Conservation (phyloP, 2,797 vertebrate species). For the Sarcoramphus papa region DNA sequence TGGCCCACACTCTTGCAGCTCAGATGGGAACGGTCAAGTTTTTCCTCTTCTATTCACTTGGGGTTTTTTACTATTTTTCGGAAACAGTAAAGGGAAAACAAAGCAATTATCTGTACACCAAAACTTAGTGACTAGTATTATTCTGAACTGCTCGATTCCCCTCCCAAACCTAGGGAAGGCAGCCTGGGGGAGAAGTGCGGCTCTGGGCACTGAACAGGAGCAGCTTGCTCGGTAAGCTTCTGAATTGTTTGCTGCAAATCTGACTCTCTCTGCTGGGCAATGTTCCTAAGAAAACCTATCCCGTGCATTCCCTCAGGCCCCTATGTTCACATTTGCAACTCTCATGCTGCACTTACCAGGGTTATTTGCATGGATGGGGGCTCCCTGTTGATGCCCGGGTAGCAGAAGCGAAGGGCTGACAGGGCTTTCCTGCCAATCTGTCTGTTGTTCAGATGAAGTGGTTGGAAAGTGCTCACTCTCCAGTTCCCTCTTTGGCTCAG, state of each 20-base stretch:
- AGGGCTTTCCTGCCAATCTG: constrained; percentile 72
- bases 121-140: neutral
- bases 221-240: neutral
- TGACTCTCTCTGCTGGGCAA: neutral
- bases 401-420: neutral
- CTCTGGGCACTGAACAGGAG: neutral
- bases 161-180: neutral
- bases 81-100: neutral
- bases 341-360: neutral
- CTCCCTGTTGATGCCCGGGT: neutral
- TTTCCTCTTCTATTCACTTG: neutral
- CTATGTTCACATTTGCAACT: neutral
- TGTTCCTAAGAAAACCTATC: neutral
- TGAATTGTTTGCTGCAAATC: neutral
- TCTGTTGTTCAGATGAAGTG: constrained; percentile 54
- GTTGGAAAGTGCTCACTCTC: constrained; percentile 32
- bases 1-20: neutral
- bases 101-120: neutral
- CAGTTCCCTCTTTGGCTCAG: constrained; percentile 55
- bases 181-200: neutral
- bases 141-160: neutral
- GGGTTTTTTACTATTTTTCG: neutral
- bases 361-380: neutral
- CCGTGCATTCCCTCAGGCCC: neutral
- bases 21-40: neutral